These are phyloP conservation scores for Drepana arcuata DNA, from an alignment of 1,140 invertebrate genomes.

Conservation along the genomic window DNA sequence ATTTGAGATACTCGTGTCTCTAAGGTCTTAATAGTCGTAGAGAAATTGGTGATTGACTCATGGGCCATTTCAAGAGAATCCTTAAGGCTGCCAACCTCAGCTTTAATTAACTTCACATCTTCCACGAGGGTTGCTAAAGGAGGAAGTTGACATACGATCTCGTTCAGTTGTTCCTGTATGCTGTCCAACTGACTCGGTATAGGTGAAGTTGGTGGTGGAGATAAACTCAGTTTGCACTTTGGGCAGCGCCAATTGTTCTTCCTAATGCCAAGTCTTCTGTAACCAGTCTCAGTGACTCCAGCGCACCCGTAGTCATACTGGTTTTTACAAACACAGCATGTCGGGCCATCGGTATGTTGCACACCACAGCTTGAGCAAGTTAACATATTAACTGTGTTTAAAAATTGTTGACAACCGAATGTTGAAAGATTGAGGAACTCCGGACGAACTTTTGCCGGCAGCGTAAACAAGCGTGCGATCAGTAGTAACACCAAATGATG, in stretches of 20 bases:
- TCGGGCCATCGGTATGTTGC: constrained; percentile 9
- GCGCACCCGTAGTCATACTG: constrained; percentile 15
- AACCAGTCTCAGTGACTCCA: constrained; percentile 13
- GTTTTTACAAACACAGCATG: constrained; percentile 9
- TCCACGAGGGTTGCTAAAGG: constrained; percentile 12
- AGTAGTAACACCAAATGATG: no score
- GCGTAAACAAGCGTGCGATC: no score
- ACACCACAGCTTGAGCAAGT: constrained; percentile 7
- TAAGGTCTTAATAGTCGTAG: constrained; percentile 2
- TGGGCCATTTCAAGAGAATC: constrained; percentile 12
- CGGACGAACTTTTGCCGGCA: no score
- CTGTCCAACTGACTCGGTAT: constrained; percentile 5
- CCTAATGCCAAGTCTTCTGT: constrained; percentile 12
- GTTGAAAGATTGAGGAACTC: no score
- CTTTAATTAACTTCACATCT: constrained; percentile 17
- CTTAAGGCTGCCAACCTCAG: constrained; percentile 11
- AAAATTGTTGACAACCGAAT: no score
- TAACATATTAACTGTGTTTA: constrained; percentile 10
- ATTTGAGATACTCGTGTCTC: constrained; percentile 8
- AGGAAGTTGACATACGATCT: constrained; percentile 7
- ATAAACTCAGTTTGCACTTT: constrained; percentile 6
- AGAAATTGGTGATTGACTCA: constrained; percentile 9
- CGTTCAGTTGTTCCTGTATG: constrained; percentile 12
- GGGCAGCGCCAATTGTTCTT: constrained; percentile 11
- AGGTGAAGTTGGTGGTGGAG: constrained; percentile 1